Base-by-base conservation (phyloP, 2,888 invertebrate genomes). In the Stomorhina lunata region DNA sequence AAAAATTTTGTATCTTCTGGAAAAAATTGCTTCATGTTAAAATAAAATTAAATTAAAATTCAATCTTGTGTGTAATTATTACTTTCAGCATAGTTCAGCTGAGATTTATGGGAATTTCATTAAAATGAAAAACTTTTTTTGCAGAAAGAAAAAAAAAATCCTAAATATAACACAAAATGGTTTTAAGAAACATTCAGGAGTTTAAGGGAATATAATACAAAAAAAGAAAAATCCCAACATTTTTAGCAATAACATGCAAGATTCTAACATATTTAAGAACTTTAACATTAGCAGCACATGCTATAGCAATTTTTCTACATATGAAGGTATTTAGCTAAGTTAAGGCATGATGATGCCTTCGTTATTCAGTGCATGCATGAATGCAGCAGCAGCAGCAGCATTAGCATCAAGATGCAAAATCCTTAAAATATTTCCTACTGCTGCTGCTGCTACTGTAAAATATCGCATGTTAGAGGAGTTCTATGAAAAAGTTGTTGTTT, bases 21-120 rank as follows among this genome's bases (percentile, higher is more conserved):
- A 7, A 37, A 61, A 73, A 37, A 48, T 55, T 34, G 57, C 20
- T 72, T 43, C 76, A 77, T 72, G 45, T 73, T 63, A 57, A 69
- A 73, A 75, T 80, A 57, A 86, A 90, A 90, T 90, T 86, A 86
- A 88, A 89, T 90, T 90, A 89, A 90, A 90, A 90, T 87, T 87
- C 89, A 90, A 90, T 90, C 88, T 90, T 86, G 87, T 89, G 87
- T 88, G 87, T 90, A 88, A 89, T 90, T 90, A 89, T 90, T 87
- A 88, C 87, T 87, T 89, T 86, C 86, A 86, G 87, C 86, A 89
- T 84, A 85, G 85, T 83, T 84, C 73, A 85, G 83, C 83, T 80
- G 75, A 85, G 84, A 84, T 84, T 85, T 83, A 84, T 84, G 83
- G 57, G 79, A 80, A 84, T 79, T 81, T 76, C 73, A 80, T 79